Base-by-base conservation (phyloP, 2,888 invertebrate genomes). In the Agrochola litura region DNA sequence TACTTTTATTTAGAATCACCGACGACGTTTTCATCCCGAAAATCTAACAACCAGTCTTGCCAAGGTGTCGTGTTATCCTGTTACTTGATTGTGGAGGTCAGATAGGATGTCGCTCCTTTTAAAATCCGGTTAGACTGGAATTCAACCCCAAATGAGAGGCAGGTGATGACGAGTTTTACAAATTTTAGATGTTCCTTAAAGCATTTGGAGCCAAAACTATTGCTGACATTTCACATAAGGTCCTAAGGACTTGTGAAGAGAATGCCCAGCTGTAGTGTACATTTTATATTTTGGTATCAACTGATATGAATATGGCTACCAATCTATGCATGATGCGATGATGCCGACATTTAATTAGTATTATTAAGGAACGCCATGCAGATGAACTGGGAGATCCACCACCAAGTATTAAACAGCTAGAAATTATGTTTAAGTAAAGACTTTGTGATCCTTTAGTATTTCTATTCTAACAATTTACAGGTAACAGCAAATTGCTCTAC, bases 401-500 rank as follows among this genome's bases (percentile, higher is more conserved):
- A 25, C 12, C 8, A 49, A 65, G 4, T 25, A 25, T 19, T 10
- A 46, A 46, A 43, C 14, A 58, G 16, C 19, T 22, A 22, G 0
- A 30, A 49, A 14, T 22, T 22, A 6, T 52, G 22, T 22, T 16
- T 22, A n/a, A 68, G n/a, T n/a, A 19, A n/a, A 9, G 22, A 9
- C 22, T 25, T 12, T 52, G 16, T n/a, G n/a, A 64, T 43, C n/a
- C 9, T 43, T 6, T 1, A 67, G 16, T 16, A 37, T 4, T 54
- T 68, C 16, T 22, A 10, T 25, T n/a, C 10, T 41, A 9, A 64
- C 41, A 52, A 70, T 68, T 93, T 94, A 19, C 93, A 96, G 96
- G 95, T 0, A 88, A 72, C 5, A 94, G 94, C 81, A 94, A 92
- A 81, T 86, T 96, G 25, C 30, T 96, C 0, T 96, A 96, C 87